Conservation (phyloP, 2,888 invertebrate genomes). For the Helleia helle region DNA sequence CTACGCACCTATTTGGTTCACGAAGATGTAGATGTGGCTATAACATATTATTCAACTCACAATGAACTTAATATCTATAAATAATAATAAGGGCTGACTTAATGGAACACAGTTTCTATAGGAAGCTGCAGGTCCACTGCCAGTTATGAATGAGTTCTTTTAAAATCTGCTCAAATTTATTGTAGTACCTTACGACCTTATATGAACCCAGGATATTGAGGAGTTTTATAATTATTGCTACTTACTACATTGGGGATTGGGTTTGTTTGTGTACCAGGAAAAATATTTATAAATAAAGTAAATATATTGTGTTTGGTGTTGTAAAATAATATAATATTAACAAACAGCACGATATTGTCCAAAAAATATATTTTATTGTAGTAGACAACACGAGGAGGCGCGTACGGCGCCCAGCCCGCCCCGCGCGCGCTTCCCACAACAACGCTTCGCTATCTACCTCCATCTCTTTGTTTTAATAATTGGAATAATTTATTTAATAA, state of each 20-base stretch:
- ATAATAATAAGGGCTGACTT: too few species aligned
- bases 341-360: slow-evolving; percentile 51
- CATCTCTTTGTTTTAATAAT: slow-evolving; percentile 73
- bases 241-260: background rate
- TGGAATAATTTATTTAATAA: slow-evolving; percentile 76
- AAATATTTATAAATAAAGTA: background rate
- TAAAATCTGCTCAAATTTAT: too few species aligned
- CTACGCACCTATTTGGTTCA: too few species aligned
- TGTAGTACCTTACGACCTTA: too few species aligned
- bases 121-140: too few species aligned
- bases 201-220: too few species aligned
- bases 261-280: background rate
- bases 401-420: slow-evolving; percentile 66
- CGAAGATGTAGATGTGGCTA: too few species aligned
- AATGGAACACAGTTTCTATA: too few species aligned
- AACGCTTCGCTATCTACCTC: slow-evolving; percentile 70
- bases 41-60: too few species aligned
- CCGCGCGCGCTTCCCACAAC: slow-evolving; percentile 68
- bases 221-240: too few species aligned
- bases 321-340: slow-evolving; percentile 17
- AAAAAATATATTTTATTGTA: slow-evolving; percentile 75
- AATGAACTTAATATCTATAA: too few species aligned
- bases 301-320: slow-evolving; percentile 3
- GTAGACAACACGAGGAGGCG: slow-evolving; percentile 69
- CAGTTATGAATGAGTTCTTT: too few species aligned